Conservation (phyloP, 2,113 vertebrate genomes). For the Oreocharis arfaki region DNA sequence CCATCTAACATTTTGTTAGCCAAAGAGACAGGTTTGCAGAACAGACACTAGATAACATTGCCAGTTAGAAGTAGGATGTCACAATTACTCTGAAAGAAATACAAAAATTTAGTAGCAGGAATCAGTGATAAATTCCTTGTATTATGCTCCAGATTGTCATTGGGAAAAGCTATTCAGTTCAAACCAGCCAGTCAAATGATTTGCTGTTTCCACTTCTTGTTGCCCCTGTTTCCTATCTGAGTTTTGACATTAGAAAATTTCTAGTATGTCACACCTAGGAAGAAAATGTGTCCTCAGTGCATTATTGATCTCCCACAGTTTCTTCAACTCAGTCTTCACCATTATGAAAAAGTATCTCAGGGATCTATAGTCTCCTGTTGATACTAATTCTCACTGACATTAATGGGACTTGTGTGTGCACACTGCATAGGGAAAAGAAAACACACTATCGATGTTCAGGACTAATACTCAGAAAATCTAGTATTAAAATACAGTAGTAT, state of each 20-base stretch:
- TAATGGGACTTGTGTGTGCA: not conserved
- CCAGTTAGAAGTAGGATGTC: constrained; percentile 55
- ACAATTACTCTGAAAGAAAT: constrained; percentile 52
- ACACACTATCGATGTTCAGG: not conserved
- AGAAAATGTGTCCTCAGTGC: not conserved
- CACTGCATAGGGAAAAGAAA: constrained; percentile 3
- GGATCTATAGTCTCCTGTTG: constrained; percentile 9
- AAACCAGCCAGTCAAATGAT: not conserved
- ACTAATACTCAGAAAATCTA: not conserved
- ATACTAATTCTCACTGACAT: constrained; percentile 18
- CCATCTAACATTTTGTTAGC: constrained; percentile 65
- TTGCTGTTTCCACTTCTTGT: constrained; percentile 37
- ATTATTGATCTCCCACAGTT: constrained; percentile 14
- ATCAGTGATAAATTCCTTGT: constrained; percentile 55
- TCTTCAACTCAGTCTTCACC: not conserved
- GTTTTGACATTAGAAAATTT: constrained; percentile 6
- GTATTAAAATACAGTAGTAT: constrained; percentile 2
- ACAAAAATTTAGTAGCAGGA: constrained; percentile 6
- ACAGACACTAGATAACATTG: constrained; percentile 51
- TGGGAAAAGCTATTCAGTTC: constrained; percentile 1
- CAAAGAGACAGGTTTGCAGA: constrained; percentile 56
- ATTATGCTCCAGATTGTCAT: constrained; percentile 14
- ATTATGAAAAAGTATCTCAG: constrained; percentile 1
- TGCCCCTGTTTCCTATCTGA: constrained; percentile 8
- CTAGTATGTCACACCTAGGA: not conserved